Evolutionary conservation across 1,140 invertebrate species (phyloP), one percentile per base, ranked within the genome.

Genomic region (Drosophila novamexicana): DNA sequence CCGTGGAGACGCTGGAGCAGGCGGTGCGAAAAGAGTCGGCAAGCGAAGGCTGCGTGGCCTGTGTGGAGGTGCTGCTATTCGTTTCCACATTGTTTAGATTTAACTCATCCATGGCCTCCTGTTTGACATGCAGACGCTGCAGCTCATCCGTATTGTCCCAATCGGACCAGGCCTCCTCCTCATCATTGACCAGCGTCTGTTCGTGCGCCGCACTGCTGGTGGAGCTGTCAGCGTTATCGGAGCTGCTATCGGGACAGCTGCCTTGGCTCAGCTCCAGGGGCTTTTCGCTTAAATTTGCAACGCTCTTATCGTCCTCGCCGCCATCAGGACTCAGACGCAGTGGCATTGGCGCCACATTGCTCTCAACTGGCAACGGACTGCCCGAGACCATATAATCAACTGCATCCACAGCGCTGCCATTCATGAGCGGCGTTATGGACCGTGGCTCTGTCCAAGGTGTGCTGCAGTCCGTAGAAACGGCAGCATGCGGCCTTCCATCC

Each of bases 301-400:
- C 93, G 56, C 94, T 93, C 5, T 94, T 94, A 75, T 94, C 93
- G 81, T 95, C 96, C 92, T 97, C 96, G 7, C 96, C 96, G 16
- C 96, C 96, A 77, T 97, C 96, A 0, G 96, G 96, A 12, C 96
- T 95, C 29, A 95, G 95, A 68, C 96, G 94, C 92, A 96, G 95
- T 16, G 95, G 95, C 78, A 97, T 91, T 54, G 91, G 74, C 6
- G 74, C 61, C 65, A 67, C 66, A 53, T 72, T 69, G 6, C 36
- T 75, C 6, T 83, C 75, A 22, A 78, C 64, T 3, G 80, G 92
- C 63, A 89, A 49, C 10, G 86, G 84, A 68, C 85, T 86, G 47
- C 81, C 77, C n/a, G 90, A 78, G 18, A 91, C 91, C 91, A 92
- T 92, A 9, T 80, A 77, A 39, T 85, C 75, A 1, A 79, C 92